These are phyloP conservation scores for Drosophila jambulina DNA, from an alignment of 1,140 invertebrate species.

Conservation along the genomic window DNA sequence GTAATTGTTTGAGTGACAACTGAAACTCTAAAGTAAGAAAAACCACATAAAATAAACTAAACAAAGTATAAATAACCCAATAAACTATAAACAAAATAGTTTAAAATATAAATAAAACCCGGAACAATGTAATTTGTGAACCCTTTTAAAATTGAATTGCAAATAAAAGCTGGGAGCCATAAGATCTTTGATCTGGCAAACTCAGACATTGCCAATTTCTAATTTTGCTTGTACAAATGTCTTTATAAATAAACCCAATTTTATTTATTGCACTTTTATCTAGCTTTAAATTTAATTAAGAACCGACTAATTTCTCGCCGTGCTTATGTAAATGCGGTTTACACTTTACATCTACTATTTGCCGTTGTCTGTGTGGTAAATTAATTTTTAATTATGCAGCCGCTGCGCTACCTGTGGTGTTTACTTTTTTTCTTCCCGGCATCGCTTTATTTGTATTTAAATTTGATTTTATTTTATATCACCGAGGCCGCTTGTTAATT, in stretches of 20 bases:
- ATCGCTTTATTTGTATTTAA: conserved; percentile 47
- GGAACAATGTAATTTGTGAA: accelerated
- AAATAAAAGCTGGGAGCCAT: neutral
- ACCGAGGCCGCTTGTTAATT: conserved; percentile 46
- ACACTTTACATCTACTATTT: conserved; percentile 30
- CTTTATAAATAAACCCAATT: neutral
- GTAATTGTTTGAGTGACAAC: neutral
- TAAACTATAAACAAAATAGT: neutral
- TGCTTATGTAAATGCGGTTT: conserved; percentile 20
- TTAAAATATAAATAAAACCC: neutral
- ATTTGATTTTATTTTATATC: conserved; percentile 42
- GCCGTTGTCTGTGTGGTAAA: conserved; percentile 52
- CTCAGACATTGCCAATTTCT: neutral
- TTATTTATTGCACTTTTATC: neutral
- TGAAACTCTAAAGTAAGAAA: too few relatives aligned
- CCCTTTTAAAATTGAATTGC: neutral
- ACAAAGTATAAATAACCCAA: neutral
- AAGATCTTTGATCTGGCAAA: neutral
- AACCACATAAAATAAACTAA: neutral
- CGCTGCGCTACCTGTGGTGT: conserved; percentile 46
- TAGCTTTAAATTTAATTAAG: neutral
- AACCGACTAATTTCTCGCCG: neutral
- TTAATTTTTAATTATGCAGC: conserved; percentile 78
- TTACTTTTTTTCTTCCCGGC: conserved; percentile 76
- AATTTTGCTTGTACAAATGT: neutral